Evolutionary conservation across 2,797 vertebrate species (phyloP).

Genomic region (Australoheros facetus): DNA sequence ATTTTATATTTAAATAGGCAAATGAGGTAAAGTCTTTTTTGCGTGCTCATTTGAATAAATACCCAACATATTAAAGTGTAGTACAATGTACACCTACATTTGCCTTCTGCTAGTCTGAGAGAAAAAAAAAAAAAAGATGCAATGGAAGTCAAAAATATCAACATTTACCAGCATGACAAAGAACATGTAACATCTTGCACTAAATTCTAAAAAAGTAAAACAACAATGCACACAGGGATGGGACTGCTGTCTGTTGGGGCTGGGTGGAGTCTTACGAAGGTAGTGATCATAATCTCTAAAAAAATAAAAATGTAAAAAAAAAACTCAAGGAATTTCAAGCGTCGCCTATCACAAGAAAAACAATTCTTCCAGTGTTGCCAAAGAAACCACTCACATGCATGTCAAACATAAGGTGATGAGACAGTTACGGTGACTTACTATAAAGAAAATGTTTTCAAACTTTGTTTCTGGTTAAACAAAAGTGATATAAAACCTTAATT

Average conservation of each 20-base stretch:
- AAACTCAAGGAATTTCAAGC: background rate
- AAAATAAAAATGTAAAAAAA: background rate
- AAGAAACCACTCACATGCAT: accelerated
- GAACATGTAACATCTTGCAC: background rate
- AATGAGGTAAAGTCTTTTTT: background rate
- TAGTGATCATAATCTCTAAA: background rate
- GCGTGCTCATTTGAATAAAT: background rate
- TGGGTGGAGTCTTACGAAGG: background rate
- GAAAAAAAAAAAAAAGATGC: too few relatives aligned
- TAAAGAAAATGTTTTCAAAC: background rate
- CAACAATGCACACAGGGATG: background rate
- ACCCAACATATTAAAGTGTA: background rate
- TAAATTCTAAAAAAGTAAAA: background rate
- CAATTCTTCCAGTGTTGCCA: background rate
- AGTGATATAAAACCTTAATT: background rate
- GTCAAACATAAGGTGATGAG: background rate
- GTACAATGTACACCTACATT: background rate
- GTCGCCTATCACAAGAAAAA: background rate
- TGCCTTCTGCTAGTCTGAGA: background rate
- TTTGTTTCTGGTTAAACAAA: background rate
- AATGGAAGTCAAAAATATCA: background rate
- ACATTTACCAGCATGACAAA: background rate
- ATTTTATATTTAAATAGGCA: background rate
- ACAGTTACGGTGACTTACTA: background rate
- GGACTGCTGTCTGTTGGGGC: background rate